Evolutionary conservation across 2,113 vertebrate genomes (phyloP), one percentile per base, ranked within the genome.

Genomic region (Mionectes macconnelli): DNA sequence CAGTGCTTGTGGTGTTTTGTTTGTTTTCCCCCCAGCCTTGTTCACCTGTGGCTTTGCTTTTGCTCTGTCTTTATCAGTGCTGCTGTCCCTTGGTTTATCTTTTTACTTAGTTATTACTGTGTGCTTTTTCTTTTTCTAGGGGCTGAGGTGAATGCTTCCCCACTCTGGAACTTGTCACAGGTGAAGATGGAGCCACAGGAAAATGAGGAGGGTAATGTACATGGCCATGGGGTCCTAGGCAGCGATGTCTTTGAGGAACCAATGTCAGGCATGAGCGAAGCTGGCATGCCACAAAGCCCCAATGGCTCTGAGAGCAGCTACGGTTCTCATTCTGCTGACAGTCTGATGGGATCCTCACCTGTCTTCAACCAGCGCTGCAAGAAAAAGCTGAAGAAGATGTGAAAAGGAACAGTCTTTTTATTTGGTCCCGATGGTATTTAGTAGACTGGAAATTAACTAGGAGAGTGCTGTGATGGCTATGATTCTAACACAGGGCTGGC

Each of bases 121-220:
- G 35, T 84, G 15, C 28, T 88, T 94, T 91, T 79, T 91, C 31
- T 75, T 23, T 93, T 63, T 94, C 20, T 84, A 99, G 99, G 98
- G 75, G 96, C 98, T 28, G 98, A 98, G 33, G 98, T 98, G 77
- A 99, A 98, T 96, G 98, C 98, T 96, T 99, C 99, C 22, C 99
- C 99, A 1, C 97, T 99, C 79, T 99, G 99, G 99, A 99, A 98
- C 80, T 93, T 99, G 94, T 91, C 98, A 7, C 99, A 99, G 37
- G 99, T 99, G 4, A 99, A 99, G 96, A 99, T 99, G 98, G 99
- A 99, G 89, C 99, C 99, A 2, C 99, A 99, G 87, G 99, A 99
- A 20, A 98, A 97, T 0, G 99, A 99, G 59, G 99, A 99, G 77
- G 97, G 98, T 88, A 98, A 98, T n/a, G 98, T 97, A 4, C 96